Conservation (phyloP, 2,113 vertebrate species). For the Erpornis zantholeuca region DNA sequence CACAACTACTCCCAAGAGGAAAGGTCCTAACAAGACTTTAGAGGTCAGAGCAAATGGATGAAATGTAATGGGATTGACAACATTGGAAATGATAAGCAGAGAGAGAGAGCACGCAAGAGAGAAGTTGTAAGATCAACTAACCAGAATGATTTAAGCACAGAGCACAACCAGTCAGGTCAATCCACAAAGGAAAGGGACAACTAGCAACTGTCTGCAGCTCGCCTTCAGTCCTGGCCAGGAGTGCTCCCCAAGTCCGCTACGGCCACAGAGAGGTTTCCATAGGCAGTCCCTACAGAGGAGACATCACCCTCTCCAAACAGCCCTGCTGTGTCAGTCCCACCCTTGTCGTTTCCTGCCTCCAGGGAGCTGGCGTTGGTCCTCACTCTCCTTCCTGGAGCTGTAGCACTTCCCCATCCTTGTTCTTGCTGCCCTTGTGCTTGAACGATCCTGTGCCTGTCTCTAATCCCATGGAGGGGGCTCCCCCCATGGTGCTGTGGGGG, state of each 20-base stretch:
- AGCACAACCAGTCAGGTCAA: slow-evolving; percentile 21
- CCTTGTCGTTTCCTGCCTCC: slow-evolving; percentile 12
- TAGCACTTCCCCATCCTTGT: slow-evolving; percentile 47
- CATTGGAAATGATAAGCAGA: slow-evolving; percentile 45
- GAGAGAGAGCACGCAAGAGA: neutral
- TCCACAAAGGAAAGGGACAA: slow-evolving; percentile 43
- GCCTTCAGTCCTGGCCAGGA: slow-evolving; percentile 24
- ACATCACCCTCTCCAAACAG: slow-evolving; percentile 2
- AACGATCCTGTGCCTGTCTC: slow-evolving; percentile 71
- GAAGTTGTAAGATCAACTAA: slow-evolving; percentile 43
- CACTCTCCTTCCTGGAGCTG: slow-evolving; percentile 41
- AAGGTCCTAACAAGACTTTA: slow-evolving; percentile 49
- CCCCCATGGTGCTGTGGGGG: slow-evolving; percentile 21
- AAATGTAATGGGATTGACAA: slow-evolving; percentile 76
- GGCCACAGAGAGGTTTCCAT: slow-evolving; percentile 7
- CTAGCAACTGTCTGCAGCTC: slow-evolving; percentile 50
- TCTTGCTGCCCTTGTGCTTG: slow-evolving; percentile 59
- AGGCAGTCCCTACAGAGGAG: neutral
- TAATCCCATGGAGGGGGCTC: slow-evolving; percentile 44
- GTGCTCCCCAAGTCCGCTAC: neutral
- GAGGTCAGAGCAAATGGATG: slow-evolving; percentile 67
- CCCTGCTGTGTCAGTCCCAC: neutral
- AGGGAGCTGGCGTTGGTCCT: slow-evolving; percentile 43
- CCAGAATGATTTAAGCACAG: slow-evolving; percentile 72
- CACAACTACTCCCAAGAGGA: neutral